Conservation (phyloP, 2,888 invertebrate species). For the Hemistola chrysoprasaria region DNA sequence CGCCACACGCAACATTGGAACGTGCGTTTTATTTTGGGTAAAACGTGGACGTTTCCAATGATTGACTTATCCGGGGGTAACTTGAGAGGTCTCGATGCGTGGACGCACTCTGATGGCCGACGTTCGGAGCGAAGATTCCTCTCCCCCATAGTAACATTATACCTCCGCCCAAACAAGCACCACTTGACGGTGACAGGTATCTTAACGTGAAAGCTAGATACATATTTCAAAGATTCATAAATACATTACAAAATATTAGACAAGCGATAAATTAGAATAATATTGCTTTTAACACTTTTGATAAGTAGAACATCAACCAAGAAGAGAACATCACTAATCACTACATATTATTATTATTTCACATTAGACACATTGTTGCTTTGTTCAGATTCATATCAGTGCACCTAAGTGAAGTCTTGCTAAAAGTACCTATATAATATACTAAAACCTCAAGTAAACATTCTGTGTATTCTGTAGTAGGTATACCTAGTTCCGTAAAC, state of each 20-base stretch:
- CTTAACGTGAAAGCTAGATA: constrained; percentile 50
- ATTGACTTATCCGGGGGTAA: constrained; percentile 82
- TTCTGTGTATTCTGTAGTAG: constrained; percentile 30
- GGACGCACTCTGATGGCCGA: constrained; percentile 39
- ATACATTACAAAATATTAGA: constrained; percentile 24
- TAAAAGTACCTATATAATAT: no score
- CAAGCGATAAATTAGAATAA: constrained; percentile 34
- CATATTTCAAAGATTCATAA: constrained; percentile 41
- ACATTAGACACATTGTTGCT: no score
- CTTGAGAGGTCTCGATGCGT: constrained; percentile 69
- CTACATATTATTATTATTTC: no score
- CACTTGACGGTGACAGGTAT: constrained; percentile 61
- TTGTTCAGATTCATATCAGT: no score
- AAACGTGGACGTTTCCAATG: constrained; percentile 76
- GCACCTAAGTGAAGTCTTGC: no score
- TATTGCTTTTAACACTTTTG: no score
- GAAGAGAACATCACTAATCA: no score
- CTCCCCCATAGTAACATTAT: constrained; percentile 55
- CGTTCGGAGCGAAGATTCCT: constrained; percentile 28
- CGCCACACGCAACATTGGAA: constrained; percentile 77
- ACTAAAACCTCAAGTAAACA: no score
- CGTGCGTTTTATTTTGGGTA: constrained; percentile 75
- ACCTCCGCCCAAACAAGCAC: constrained; percentile 52
- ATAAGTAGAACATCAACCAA: no score
- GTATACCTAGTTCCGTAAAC: constrained; percentile 46